A percentile compares a stretch with the other conserved stretches of the same genome.
phyloP scores from a whole-genome alignment of 2,888 invertebrate genomes.

The Cheilosia scutellata region DNA sequence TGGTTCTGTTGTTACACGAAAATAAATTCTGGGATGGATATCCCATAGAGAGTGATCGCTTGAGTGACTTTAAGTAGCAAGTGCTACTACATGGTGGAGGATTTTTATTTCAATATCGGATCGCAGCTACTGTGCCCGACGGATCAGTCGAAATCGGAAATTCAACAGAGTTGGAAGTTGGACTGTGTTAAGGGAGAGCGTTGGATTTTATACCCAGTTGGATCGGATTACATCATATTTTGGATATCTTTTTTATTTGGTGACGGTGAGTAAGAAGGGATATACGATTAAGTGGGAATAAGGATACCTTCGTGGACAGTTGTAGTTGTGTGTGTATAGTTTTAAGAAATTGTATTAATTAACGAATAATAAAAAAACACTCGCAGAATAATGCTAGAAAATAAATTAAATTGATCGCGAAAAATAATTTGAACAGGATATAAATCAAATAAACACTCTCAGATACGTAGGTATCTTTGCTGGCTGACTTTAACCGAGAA shows the following conservation, averaged over 20 bases:
- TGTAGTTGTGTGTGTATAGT: too few species aligned
- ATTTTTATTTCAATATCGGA: slow-evolving; percentile 53
- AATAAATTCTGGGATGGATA: slow-evolving; percentile 69
- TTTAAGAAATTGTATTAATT: too few species aligned
- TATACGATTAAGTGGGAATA: not conserved
- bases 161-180: slow-evolving; percentile 46
- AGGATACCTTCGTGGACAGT: too few species aligned
- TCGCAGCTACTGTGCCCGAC: slow-evolving; percentile 7
- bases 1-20: slow-evolving; percentile 69
- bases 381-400: too few species aligned
- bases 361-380: too few species aligned
- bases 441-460: too few species aligned
- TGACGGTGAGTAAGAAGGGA: slow-evolving; percentile 4
- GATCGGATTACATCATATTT: slow-evolving; percentile 21
- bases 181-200: not conserved
- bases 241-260: slow-evolving; percentile 21
- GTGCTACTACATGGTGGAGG: slow-evolving; percentile 17
- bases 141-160: slow-evolving; percentile 62
- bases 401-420: too few species aligned
- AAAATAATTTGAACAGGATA: too few species aligned
- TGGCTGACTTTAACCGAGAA: too few species aligned
- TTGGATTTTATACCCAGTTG: slow-evolving; percentile 6
- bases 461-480: too few species aligned
- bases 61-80: slow-evolving; percentile 63
- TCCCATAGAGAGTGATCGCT: slow-evolving; percentile 56